phyloP scores from a whole-genome alignment of 2,888 invertebrate genomes.

The Mythimna impura region DNA sequence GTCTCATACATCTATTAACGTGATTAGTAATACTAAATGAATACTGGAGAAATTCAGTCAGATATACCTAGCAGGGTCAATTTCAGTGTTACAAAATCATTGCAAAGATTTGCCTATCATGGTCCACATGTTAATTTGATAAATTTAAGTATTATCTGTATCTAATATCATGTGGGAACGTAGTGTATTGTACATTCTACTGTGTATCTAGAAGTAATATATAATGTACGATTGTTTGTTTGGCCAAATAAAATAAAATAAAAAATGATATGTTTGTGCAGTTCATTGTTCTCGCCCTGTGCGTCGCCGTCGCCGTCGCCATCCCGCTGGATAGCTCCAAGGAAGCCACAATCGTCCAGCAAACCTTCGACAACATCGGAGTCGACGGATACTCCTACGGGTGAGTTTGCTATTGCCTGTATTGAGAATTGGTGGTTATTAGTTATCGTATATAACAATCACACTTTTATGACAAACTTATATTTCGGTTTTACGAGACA shows the following conservation, averaged over 20 bases:
- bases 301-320: slow-evolving; percentile 77
- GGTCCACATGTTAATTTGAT: too few relatives aligned
- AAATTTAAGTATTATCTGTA: too few relatives aligned
- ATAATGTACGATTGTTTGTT: too few relatives aligned
- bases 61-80: too few relatives aligned
- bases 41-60: too few relatives aligned
- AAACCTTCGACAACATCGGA: slow-evolving; percentile 78
- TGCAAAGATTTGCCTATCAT: too few relatives aligned
- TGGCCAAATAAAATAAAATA: too few relatives aligned
- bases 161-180: too few relatives aligned
- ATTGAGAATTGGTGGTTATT: not conserved
- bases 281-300: slow-evolving; percentile 80
- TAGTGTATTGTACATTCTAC: too few relatives aligned
- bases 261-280: slow-evolving; percentile 52
- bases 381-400: slow-evolving; percentile 70
- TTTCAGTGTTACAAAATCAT: too few relatives aligned
- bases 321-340: slow-evolving; percentile 64
- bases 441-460: not conserved
- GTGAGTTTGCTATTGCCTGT: slow-evolving; percentile 68
- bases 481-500: not conserved
- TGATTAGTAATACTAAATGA: too few relatives aligned
- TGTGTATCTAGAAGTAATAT: too few relatives aligned
- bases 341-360: slow-evolving; percentile 63
- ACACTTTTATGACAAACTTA: not conserved
- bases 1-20: not conserved